A percentile compares a stretch with the other conserved stretches of the same genome.
Evolutionary conservation across 53 echinoderm and acorn worm species (phyloP).

Genomic region (Stichopus horrens): DNA sequence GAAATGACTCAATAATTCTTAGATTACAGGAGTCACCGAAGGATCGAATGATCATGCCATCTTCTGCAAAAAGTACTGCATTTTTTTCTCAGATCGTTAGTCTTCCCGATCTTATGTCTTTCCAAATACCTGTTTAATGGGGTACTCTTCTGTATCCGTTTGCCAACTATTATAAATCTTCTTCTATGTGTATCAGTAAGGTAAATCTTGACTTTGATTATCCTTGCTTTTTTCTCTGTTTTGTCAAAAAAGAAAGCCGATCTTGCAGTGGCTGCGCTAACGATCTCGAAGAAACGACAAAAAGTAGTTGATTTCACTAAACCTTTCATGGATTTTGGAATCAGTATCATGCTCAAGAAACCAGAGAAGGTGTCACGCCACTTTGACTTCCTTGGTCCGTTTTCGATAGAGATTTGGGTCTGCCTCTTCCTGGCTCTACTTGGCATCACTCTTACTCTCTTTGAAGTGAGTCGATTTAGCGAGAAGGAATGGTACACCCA

Average conservation of each 20-base stretch:
- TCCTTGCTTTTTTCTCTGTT: not conserved
- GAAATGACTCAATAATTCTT: too few species aligned
- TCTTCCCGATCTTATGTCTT: too few species aligned
- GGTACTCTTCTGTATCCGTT: too few species aligned
- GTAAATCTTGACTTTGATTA: too few species aligned
- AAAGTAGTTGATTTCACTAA: conserved; percentile 86
- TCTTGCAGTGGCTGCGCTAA: conserved; percentile 83
- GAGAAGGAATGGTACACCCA: conserved; percentile 79
- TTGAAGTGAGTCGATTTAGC: conserved; percentile 93
- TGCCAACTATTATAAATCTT: too few species aligned
- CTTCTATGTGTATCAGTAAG: too few species aligned
- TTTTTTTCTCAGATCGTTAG: too few species aligned
- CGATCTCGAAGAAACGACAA: conserved; percentile 83
- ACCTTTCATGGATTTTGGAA: conserved; percentile 94
- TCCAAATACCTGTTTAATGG: too few species aligned
- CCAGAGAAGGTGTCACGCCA: conserved; percentile 57
- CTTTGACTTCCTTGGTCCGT: conserved; percentile 87
- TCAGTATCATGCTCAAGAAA: conserved; percentile 98
- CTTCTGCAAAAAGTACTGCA: too few species aligned
- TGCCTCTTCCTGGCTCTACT: conserved; percentile 74
- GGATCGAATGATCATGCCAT: too few species aligned
- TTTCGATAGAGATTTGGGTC: conserved; percentile 90
- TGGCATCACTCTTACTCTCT: conserved; percentile 86
- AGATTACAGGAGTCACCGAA: too few species aligned
- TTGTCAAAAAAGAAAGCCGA: conserved; percentile 71